These are phyloP conservation scores for Neolamprologus longior DNA, from an alignment of 2,113 vertebrate genomes.

Conservation along the genomic window DNA sequence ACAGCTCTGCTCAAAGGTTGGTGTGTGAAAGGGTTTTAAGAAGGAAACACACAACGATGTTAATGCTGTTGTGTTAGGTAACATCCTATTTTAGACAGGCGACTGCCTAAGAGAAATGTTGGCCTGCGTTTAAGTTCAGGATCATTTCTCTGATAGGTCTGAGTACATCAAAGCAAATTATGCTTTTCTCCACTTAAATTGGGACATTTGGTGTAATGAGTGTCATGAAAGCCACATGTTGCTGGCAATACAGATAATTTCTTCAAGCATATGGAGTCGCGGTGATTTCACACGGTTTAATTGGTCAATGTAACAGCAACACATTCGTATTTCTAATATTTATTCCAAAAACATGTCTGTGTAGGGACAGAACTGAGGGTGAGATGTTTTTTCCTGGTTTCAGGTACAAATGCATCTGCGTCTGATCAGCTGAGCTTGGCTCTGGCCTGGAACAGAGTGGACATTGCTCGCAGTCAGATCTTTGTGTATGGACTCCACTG, in stretches of 20 bases:
- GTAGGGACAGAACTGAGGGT: neutral
- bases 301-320: neutral
- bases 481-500: conserved; percentile 92
- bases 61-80: neutral
- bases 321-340: neutral
- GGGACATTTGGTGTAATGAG: neutral
- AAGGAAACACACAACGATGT: neutral
- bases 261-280: neutral
- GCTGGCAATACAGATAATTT: neutral
- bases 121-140: neutral
- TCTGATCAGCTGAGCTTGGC: conserved; percentile 93
- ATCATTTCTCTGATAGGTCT: rapidly evolving
- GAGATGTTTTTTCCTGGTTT: neutral
- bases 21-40: neutral
- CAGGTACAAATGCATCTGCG: conserved; percentile 91
- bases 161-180: neutral
- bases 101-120: neutral
- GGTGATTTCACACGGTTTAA: neutral
- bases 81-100: neutral
- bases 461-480: conserved; percentile 96
- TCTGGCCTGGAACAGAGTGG: conserved; percentile 95
- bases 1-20: conserved; percentile 94
- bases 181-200: neutral
- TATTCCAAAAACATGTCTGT: neutral
- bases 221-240: neutral